A percentile compares a stretch with the other conserved stretches of the same genome.
phyloP scores from a whole-genome alignment of 2,113 vertebrate genomes.

The Scytalopus superciliaris region DNA sequence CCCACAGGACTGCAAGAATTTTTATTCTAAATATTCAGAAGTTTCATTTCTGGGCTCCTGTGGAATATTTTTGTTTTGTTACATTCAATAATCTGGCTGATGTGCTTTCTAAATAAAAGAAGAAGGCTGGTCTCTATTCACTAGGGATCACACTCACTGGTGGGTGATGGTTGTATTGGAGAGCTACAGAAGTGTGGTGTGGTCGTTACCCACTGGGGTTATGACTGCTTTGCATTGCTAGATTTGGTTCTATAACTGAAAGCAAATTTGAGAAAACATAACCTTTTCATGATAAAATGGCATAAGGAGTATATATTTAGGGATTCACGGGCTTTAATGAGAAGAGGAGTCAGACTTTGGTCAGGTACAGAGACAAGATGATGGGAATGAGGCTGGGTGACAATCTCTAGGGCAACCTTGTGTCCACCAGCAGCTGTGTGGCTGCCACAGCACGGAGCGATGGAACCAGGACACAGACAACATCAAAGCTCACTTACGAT shows the following conservation, averaged over 20 bases:
- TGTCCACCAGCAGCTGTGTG: background rate
- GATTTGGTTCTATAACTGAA: background rate
- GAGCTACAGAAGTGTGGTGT: background rate
- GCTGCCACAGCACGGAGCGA: background rate
- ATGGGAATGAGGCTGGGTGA: background rate
- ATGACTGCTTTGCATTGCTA: background rate
- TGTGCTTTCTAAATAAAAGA: background rate
- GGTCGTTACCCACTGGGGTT: background rate
- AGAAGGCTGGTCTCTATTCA: background rate
- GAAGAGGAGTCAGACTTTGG: background rate
- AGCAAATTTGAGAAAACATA: background rate
- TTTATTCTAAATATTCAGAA: background rate
- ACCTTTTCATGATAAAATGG: background rate
- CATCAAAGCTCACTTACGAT: constrained; percentile 65
- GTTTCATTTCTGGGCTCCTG: background rate
- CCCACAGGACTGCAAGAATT: background rate
- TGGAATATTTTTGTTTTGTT: background rate
- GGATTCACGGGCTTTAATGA: background rate
- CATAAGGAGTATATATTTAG: background rate
- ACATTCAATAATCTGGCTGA: background rate
- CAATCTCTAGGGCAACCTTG: background rate
- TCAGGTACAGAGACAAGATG: background rate
- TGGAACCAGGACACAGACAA: background rate
- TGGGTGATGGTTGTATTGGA: background rate
- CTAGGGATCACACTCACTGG: background rate